These are phyloP conservation scores for Rhea americana DNA, from an alignment of 2,113 vertebrate species.

Conservation along the genomic window DNA sequence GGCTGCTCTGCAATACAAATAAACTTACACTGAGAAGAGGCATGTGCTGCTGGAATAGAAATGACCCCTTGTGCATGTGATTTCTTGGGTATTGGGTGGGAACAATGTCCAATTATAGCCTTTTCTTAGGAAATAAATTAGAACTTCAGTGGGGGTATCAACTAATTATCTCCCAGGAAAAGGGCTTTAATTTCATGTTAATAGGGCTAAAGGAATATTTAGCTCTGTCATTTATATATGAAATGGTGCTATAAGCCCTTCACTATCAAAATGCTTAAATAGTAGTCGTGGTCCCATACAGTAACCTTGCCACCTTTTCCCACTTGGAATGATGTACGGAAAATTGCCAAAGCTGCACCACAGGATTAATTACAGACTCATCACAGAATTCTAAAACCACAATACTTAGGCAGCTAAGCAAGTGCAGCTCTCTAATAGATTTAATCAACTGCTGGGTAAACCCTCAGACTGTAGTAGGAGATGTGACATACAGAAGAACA, in stretches of 20 bases:
- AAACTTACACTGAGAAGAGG: not conserved
- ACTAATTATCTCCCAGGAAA: slow-evolving; percentile 28
- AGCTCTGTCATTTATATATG: not conserved
- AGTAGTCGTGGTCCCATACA: not conserved
- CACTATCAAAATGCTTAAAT: not conserved
- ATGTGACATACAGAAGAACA: not conserved
- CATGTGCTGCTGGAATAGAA: not conserved
- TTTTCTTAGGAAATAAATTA: slow-evolving; percentile 58
- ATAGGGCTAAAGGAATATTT: slow-evolving; percentile 41
- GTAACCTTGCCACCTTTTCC: slow-evolving; percentile 13
- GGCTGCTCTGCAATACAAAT: not conserved
- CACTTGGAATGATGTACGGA: not conserved
- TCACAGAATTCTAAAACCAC: slow-evolving; percentile 16
- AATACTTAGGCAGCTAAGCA: slow-evolving; percentile 20
- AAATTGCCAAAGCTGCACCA: slow-evolving; percentile 30
- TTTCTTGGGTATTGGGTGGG: not conserved
- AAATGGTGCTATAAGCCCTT: not conserved
- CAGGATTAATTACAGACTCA: slow-evolving; percentile 51
- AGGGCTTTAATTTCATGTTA: slow-evolving; percentile 30
- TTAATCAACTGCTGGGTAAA: slow-evolving; percentile 33
- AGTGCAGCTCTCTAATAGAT: slow-evolving; percentile 10
- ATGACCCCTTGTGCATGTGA: not conserved
- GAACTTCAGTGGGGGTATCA: slow-evolving; percentile 25
- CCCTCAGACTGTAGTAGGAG: not conserved
- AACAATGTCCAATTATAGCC: slow-evolving; percentile 31